These are phyloP conservation scores for Rhyacichthys aspro DNA, from an alignment of 2,797 vertebrate genomes.

Conservation along the genomic window DNA sequence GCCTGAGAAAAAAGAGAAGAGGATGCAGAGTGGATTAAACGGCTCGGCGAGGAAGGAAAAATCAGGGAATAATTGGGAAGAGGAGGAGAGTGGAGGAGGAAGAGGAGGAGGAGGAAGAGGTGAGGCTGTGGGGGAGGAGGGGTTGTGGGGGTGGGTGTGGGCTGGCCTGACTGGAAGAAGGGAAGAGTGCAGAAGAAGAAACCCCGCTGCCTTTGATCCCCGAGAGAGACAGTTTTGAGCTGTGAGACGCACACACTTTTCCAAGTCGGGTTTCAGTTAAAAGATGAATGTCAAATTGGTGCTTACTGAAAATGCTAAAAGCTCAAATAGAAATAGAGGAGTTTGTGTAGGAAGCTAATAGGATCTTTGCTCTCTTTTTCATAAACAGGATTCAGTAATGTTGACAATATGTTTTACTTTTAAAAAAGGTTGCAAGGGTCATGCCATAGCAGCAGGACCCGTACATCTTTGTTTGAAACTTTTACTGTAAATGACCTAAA, in stretches of 20 bases:
- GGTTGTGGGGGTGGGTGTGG: slow-evolving; percentile 1
- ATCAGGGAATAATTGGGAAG: slow-evolving; percentile 56
- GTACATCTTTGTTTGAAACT: too few species aligned
- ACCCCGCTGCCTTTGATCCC: slow-evolving; percentile 61
- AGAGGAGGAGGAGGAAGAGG: slow-evolving; percentile 19
- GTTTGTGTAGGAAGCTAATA: too few species aligned
- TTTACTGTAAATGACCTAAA: too few species aligned
- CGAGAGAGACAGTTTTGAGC: slow-evolving; percentile 53
- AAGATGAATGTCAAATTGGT: too few species aligned
- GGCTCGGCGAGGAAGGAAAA: slow-evolving; percentile 32
- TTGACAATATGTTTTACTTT: too few species aligned
- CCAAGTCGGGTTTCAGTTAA: slow-evolving; percentile 29
- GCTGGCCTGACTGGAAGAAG: slow-evolving; percentile 25
- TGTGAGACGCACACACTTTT: slow-evolving; percentile 60
- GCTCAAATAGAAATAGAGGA: too few species aligned
- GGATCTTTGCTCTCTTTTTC: too few species aligned
- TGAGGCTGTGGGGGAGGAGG: slow-evolving; percentile 1
- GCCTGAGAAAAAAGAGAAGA: slow-evolving; percentile 17
- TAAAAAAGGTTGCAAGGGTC: too few species aligned
- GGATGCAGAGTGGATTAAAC: slow-evolving; percentile 74
- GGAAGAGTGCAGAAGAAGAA: slow-evolving; percentile 31
- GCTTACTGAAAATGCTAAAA: too few species aligned
- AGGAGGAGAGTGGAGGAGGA: slow-evolving; percentile 48
- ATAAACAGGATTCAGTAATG: too few species aligned
- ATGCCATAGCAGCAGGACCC: too few species aligned